Base-by-base conservation (phyloP, 2,797 vertebrate genomes). In the Chelonia mydas region DNA sequence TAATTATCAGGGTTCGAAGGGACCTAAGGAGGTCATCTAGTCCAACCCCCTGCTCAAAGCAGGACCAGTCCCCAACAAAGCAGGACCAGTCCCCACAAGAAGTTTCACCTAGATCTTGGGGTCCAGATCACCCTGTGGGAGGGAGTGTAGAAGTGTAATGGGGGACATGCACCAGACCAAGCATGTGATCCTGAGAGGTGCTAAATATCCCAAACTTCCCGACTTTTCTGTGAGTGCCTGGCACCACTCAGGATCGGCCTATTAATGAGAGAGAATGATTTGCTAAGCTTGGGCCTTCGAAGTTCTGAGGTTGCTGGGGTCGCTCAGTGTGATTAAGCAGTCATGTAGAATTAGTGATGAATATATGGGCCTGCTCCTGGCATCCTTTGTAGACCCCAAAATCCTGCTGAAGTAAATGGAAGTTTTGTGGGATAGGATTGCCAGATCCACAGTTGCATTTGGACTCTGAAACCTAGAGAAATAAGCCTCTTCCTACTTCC, bases 321-420 rank as follows among this genome's bases (percentile, higher is more conserved):
- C 45, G 10, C 15, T 93, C 50, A 4, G 2, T 81, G 21, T 90
- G 83, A 83, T 41, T 49, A 53, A 59, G 49, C 23, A 37, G 74
- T 87, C 83, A 8, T 53, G 6, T 28, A 88, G 49, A 74, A 76
- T 76, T 11, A 13, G 77, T 1, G 3, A 25, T 0, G 0, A 27
- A 28, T 53, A 21, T 1, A 1, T 16, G 81, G 6, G 49, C 89
- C 55, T 3, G 2, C 41, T 0, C 0, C 49, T 37, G 85, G 11
- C 0, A 10, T 5, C 33, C 17, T 68, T 68, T 41, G 19, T 72
- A 8, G 53, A 91, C 6, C 13, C 13, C 84, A 85, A 72, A n/a
- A 41, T 8, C 81, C 27, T 53, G 89, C 10, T 4, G 47, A 59
- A 54, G 54, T 86, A n/a, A 90, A 55, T 59, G 19, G 21, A 33